phyloP scores from a whole-genome alignment of 2,797 vertebrate genomes.

The Periophthalmus magnuspinnatus region DNA sequence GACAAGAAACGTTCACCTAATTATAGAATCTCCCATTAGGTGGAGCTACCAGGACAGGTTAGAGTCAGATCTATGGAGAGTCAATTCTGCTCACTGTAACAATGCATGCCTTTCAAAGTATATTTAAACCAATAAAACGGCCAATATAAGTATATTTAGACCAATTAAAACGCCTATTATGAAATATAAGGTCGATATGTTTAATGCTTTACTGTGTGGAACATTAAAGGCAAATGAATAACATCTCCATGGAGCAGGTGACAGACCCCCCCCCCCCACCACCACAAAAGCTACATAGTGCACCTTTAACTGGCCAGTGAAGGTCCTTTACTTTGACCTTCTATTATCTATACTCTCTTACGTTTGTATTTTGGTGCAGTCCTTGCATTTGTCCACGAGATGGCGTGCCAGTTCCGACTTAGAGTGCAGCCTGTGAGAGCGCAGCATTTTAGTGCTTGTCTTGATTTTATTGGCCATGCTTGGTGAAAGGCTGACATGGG shows the following conservation, averaged over 20 bases:
- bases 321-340: no score
- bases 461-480: constrained; percentile 28
- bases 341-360: background rate
- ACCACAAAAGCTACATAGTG: background rate
- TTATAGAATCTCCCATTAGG: no score
- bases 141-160: no score
- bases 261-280: background rate
- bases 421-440: background rate
- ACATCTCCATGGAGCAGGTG: background rate
- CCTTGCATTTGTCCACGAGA: constrained; percentile 56
- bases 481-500: constrained; percentile 25
- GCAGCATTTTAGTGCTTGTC: constrained; percentile 23
- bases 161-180: background rate
- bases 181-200: background rate
- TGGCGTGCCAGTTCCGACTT: constrained; percentile 54
- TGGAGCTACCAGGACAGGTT: no score
- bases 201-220: background rate
- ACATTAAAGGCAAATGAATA: background rate
- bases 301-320: background rate
- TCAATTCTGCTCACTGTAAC: no score
- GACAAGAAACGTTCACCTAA: no score
- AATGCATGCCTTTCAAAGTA: no score
- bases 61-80: no score
- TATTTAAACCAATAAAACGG: no score
- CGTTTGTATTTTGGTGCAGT: background rate